A percentile compares a stretch with the other conserved stretches of the same genome.
These are phyloP conservation scores for Podarcis cretensis DNA, from an alignment of 2,113 vertebrate genomes.

Conservation along the genomic window DNA sequence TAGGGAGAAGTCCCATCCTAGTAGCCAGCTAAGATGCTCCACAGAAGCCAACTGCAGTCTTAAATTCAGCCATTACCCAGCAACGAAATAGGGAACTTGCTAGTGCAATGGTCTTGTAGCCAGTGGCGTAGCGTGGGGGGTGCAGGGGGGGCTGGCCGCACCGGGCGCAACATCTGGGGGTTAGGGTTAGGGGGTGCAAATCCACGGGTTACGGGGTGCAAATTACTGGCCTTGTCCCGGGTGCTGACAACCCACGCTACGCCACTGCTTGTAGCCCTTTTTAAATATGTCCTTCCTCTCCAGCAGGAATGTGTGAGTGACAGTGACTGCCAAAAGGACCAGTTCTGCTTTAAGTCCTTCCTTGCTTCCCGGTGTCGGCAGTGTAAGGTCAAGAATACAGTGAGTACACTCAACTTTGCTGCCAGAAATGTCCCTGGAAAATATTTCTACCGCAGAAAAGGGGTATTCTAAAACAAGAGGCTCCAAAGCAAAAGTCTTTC, in stretches of 20 bases:
- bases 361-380: not conserved
- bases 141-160: no score
- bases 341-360: constrained; percentile 5
- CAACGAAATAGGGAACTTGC: not conserved
- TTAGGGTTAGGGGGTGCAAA: no score
- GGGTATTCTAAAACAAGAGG: not conserved
- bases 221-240: no score
- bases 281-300: not conserved
- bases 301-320: not conserved
- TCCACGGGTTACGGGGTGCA: no score
- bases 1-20: no score
- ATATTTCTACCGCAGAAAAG: not conserved
- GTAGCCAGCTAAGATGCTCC: no score
- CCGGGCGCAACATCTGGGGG: no score
- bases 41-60: not conserved
- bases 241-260: no score
- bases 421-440: not conserved
- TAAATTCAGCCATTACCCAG: not conserved
- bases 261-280: not conserved
- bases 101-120: not conserved
- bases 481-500: not conserved
- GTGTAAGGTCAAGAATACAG: constrained; percentile 27
- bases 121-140: no score
- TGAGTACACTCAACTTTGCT: not conserved
- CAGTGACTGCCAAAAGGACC: constrained; percentile 18